phyloP scores from a whole-genome alignment of 2,797 vertebrate genomes.

The Hemibagrus guttatus region DNA sequence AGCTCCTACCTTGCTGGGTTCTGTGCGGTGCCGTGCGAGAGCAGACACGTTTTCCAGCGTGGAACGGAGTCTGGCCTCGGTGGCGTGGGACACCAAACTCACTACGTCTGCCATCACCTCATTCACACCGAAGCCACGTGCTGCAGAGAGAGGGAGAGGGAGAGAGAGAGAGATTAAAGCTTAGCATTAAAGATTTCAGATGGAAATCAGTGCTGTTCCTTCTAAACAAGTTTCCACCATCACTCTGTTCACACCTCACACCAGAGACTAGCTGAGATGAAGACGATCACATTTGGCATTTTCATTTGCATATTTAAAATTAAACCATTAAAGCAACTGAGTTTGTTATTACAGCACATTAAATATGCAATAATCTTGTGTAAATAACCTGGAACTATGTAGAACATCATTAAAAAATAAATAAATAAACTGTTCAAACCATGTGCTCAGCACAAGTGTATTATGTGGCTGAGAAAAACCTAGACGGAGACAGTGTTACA shows the following conservation, averaged over 20 bases:
- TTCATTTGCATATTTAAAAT: neutral
- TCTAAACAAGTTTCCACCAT: neutral
- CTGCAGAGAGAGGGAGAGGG: constrained; percentile 64
- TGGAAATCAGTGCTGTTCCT: neutral
- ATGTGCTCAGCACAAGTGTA: neutral
- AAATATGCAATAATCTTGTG: neutral
- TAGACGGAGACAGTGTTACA: neutral
- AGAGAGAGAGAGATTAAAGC: neutral
- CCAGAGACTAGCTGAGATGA: neutral
- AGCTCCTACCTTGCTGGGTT: constrained; percentile 84
- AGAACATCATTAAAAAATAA: neutral
- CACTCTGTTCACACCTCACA: neutral
- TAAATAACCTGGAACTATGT: neutral
- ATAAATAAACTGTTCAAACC: neutral
- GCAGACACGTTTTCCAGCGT: constrained; percentile 89
- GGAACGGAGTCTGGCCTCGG: constrained; percentile 86
- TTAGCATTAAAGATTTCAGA: neutral
- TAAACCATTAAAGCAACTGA: neutral
- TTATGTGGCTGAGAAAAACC: neutral
- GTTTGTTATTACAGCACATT: neutral
- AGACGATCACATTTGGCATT: neutral
- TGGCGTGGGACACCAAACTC: constrained; percentile 89
- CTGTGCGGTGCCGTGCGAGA: constrained; percentile 88
- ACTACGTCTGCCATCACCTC: constrained; percentile 89
- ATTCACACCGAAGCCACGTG: constrained; percentile 87